Evolutionary conservation across 1,140 invertebrate species (phyloP), one percentile per base, ranked within the genome.

Genomic region (Liolophura sinensis): DNA sequence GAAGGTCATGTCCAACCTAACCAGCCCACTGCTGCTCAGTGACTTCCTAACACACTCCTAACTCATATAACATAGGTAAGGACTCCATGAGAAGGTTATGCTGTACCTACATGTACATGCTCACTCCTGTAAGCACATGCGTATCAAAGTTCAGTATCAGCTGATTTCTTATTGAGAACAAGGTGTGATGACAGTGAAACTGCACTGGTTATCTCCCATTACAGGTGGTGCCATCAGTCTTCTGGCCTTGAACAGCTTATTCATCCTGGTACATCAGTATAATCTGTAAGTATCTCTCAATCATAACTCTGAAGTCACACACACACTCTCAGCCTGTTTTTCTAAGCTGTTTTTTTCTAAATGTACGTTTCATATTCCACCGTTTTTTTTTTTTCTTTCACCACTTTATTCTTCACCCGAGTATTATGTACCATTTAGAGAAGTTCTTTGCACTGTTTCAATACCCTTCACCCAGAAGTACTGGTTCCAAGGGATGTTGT

Each of bases 11-110:
- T 88, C 89, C 16, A 88, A 94, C 82, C 86, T 98, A 65, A 88
- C 90, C 20, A 91, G 91, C 76, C 94, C 95, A 11, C 86, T 96
- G 54, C 82, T 92, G 48, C 86, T 96, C 68, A 94, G 93, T n/a
- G 95, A 97, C 79, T 97, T 95, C 84, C 87, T 98, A 9, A 93
- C 96, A 87, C 90, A 94, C 75, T 93, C 93, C 15, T 90, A 96
- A n/a, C n/a, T n/a, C n/a, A n/a, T n/a, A n/a, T 62, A 91, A 95
- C 78, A 87, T 90, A 51, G 92, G 91, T 92, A 79, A 79, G 71
- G 69, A 69, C 15, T n/a, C n/a, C n/a, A n/a, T n/a, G n/a, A n/a
- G n/a, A n/a, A n/a, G n/a, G n/a, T n/a, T n/a, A n/a, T n/a, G n/a
- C 25, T n/a, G n/a, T 25, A 57, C n/a, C n/a, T 57, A 57, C n/a